Base-by-base conservation (phyloP, 2,888 invertebrate species). In the Ligdia adustata region DNA sequence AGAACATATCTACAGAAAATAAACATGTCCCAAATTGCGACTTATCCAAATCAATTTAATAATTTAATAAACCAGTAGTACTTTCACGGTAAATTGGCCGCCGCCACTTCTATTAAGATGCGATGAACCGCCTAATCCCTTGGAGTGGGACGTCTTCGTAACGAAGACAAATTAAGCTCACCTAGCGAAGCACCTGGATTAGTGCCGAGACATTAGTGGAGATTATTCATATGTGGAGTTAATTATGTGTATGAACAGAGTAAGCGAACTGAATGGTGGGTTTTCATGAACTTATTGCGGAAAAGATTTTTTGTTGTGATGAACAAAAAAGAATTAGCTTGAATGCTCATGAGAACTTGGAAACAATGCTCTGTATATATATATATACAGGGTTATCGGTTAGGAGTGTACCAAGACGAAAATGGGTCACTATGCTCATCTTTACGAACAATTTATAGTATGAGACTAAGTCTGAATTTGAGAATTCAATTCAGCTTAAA, bases 111-210 rank as follows among this genome's bases (percentile, higher is more conserved):
- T 57, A 57, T 60, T 60, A 57, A 57, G 57, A 60, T 55, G 60
- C 60, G 60, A 62, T 60, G 57, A 63, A 64, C 66, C 59, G 57
- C 51, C 55, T 68, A 67, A 69, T 65, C 62, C 60, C 33, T 52
- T 55, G 22, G 52, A 67, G 56, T 60, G 55, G 60, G 57, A 61
- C 62, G 57, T 60, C 65, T 63, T 64, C 44, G 62, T 75, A 82
- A 86, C 81, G 81, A 86, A 86, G 84, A 87, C 81, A 82, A 84
- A 86, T 87, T 81, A 80, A 82, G 72, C 75, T 50, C 55, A 67
- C 60, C 57, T 50, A 55, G 41, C 52, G 49, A 41, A 51, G 51
- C 45, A 33, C 51, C 55, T 57, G 64, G 57, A 60, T 65, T 66
- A 66, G 50, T 60, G 38, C 45, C 43, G 56, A 60, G 52, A 64